Conservation (phyloP, 2,113 vertebrate genomes). For the Indri indri region DNA sequence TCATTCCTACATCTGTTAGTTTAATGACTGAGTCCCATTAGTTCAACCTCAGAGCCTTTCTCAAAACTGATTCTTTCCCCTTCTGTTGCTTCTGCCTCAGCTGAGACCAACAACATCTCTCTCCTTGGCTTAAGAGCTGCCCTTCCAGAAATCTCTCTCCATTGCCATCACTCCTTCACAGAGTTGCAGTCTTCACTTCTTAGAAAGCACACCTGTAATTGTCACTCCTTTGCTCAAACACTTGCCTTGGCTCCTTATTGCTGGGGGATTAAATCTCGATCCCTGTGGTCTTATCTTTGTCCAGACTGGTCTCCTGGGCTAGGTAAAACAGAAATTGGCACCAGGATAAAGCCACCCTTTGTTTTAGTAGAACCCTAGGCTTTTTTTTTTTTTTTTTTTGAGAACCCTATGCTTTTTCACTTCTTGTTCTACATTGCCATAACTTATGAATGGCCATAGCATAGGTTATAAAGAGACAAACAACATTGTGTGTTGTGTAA, state of each 20-base stretch:
- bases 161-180: not conserved
- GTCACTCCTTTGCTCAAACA: not conserved
- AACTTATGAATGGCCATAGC: not conserved
- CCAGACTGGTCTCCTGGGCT: not conserved
- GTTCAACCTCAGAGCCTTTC: not conserved
- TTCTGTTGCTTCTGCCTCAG: not conserved
- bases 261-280: not conserved
- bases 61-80: not conserved
- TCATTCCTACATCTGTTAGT: not conserved
- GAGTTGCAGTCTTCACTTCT: not conserved
- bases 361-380: not conserved
- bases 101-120: not conserved
- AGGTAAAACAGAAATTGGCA: not conserved
- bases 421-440: not conserved
- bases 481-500: not conserved
- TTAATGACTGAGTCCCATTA: not conserved
- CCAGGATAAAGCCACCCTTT: not conserved
- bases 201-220: not conserved
- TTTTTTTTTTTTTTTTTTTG: too few species aligned
- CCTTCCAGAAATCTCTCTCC: not conserved
- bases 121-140: not conserved
- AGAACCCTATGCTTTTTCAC: not conserved
- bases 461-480: not conserved
- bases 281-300: not conserved
- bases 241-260: not conserved